Percentiles rank a stretch among this genome's conserved stretches.
phyloP scores from a whole-genome alignment of 2,797 vertebrate species.

The Notamacropus eugenii region DNA sequence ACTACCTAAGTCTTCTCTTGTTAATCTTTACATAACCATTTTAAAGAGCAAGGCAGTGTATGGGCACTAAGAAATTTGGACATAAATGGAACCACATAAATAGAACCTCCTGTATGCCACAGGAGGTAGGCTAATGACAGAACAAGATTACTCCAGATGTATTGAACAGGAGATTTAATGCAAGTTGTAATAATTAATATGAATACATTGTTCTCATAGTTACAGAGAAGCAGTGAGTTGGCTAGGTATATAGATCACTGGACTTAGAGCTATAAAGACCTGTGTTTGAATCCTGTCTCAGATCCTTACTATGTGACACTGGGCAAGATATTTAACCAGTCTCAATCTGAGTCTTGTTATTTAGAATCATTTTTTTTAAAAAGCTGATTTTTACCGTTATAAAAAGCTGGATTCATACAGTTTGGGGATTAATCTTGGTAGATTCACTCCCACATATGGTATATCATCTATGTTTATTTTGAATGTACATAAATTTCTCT shows the following conservation, averaged over 20 bases:
- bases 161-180: neutral
- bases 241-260: neutral
- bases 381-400: neutral
- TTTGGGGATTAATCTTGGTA: neutral
- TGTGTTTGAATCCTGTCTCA: neutral
- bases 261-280: neutral
- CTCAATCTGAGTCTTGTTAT: neutral
- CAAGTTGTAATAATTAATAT: neutral
- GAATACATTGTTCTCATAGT: neutral
- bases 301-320: neutral
- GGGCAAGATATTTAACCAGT: neutral
- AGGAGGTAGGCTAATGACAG: neutral
- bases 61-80: conserved; percentile 40
- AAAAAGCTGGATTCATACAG: neutral
- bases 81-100: neutral
- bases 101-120: neutral
- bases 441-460: neutral
- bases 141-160: neutral
- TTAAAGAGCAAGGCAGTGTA: conserved; percentile 6
- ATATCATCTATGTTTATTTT: neutral
- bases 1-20: conserved; percentile 45
- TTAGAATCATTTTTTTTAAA: neutral
- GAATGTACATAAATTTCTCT: neutral
- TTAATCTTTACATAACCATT: conserved; percentile 54
- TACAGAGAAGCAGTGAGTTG: neutral